Conservation (phyloP, 2,888 invertebrate genomes). For the Phaedon cochleariae region DNA sequence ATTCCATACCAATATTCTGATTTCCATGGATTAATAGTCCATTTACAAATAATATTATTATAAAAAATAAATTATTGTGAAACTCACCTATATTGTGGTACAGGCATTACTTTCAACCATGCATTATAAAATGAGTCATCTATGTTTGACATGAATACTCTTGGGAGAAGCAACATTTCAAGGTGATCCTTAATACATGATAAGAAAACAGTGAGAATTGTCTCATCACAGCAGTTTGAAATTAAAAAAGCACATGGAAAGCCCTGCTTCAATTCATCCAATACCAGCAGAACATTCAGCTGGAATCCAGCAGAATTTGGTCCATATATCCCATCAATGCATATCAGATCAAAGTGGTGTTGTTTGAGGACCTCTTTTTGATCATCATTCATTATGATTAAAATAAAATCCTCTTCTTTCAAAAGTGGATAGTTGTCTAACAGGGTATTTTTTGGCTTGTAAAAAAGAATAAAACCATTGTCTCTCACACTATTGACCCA, state of each 20-base stretch:
- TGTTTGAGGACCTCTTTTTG: not conserved
- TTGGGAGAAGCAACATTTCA: not conserved
- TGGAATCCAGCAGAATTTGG: not conserved
- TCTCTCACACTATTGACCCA: not conserved
- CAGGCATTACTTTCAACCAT: not conserved
- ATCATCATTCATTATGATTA: not conserved
- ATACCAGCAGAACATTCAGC: not conserved
- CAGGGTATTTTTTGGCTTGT: not conserved
- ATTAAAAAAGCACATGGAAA: conserved; percentile 11
- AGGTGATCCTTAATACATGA: conserved; percentile 1
- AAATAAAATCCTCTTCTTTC: conserved; percentile 1
- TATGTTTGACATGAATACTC: conserved; percentile 3
- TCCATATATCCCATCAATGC: conserved; percentile 44
- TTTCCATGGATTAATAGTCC: too few species aligned
- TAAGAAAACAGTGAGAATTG: not conserved
- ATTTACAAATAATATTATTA: too few species aligned
- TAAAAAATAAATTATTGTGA: not conserved
- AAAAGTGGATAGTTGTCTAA: not conserved
- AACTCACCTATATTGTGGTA: conserved; percentile 5
- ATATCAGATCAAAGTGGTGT: not conserved
- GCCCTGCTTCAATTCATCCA: conserved; percentile 6
- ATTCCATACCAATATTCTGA: too few species aligned
- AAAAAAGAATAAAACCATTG: not conserved
- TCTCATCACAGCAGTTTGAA: not conserved
- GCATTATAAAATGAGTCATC: conserved; percentile 2